Conservation (phyloP, 2,888 invertebrate species). For the Lepidocyrtoides sp. region DNA sequence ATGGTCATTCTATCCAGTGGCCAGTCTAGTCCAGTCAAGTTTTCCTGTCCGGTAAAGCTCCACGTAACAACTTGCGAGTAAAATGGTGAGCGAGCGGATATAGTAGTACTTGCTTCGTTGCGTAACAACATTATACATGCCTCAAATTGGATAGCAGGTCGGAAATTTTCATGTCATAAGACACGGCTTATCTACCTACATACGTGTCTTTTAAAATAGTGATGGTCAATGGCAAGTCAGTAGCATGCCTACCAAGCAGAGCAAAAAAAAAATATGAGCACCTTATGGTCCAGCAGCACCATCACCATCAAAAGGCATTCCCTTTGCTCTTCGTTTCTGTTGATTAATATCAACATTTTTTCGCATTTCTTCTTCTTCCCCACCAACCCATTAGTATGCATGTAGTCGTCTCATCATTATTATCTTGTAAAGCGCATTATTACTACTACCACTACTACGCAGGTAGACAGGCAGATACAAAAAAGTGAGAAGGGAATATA, state of each 20-base stretch:
- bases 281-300: constrained; percentile 25
- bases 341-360: neutral
- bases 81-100: neutral
- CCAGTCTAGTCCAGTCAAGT: constrained; percentile 31
- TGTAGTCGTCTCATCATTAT: constrained; percentile 34
- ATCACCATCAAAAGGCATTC: neutral
- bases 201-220: neutral
- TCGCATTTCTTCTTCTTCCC: neutral
- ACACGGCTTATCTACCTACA: constrained; percentile 16
- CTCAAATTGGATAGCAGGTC: neutral
- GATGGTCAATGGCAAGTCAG: too few relatives aligned
- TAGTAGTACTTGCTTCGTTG: neutral
- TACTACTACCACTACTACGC: neutral
- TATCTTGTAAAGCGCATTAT: constrained; percentile 48
- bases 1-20: constrained; percentile 37
- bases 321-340: neutral
- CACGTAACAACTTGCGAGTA: neutral
- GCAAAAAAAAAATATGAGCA: constrained; percentile 4
- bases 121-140: neutral
- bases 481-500: too few relatives aligned
- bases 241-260: too few relatives aligned
- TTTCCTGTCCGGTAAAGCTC: constrained; percentile 7
- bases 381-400: constrained; percentile 39
- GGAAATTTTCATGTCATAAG: neutral
- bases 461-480: neutral